Evolutionary conservation across 2,797 vertebrate species (phyloP), one percentile per base, ranked within the genome.

Genomic region (Champsocephalus esox): DNA sequence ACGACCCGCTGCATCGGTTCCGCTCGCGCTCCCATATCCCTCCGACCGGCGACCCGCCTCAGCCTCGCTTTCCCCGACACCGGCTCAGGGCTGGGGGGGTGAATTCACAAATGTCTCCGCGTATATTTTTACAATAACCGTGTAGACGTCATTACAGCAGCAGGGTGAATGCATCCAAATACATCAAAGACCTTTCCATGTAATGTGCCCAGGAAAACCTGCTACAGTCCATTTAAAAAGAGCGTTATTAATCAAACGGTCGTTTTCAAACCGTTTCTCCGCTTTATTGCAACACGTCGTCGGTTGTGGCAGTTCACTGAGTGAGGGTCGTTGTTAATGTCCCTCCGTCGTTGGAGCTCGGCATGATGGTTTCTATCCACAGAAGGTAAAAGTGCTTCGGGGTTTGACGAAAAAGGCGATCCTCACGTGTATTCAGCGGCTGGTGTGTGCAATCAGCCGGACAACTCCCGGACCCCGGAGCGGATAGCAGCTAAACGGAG

Each of bases 11-110:
- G 92, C 90, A 90, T 90, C 85, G 84, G 91, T 86, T 90, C 91
- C 80, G 77, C 87, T 91, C 88, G 87, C 89, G 89, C 83, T 93
- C 92, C 94, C 95, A 96, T 94, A 81, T 94, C 94, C 93, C 82
- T 70, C 86, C 86, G 79, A 72, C 68, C 68, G 81, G 61, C 83
- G 81, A 80, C 56, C 78, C 80, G 72, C 87, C 83, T 85, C 84
- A 71, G 75, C 63, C 81, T 55, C 78, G 65, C 62, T 77, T 73
- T 74, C 73, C 67, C 83, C 79, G 75, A 75, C 82, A 78, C 85
- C 67, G 70, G 81, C 73, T 59, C 75, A 17, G 50, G 66, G 68
- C 63, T 61, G 50, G n/a, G 24, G 19, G 60, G 52, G 8, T 48
- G 65, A 63, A 79, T 57, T 77, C 78, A 77, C 73, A 57, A 75